These are phyloP conservation scores for Hyaena hyaena DNA, from an alignment of 2,113 vertebrate genomes.

Conservation along the genomic window DNA sequence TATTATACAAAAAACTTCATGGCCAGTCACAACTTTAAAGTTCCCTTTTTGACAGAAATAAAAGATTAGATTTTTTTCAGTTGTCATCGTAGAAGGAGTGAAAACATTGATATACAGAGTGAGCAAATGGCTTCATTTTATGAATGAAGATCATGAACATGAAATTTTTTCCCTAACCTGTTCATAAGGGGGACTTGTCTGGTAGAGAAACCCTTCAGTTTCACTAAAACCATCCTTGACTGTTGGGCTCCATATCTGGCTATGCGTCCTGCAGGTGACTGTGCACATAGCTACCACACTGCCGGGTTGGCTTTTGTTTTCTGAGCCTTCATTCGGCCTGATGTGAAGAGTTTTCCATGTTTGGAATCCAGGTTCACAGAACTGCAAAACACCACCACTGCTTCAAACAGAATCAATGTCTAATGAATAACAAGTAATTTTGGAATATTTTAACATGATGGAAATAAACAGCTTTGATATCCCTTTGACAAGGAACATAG, in stretches of 20 bases:
- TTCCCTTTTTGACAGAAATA: background rate
- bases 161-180: background rate
- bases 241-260: background rate
- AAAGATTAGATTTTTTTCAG: background rate
- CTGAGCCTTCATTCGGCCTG: background rate
- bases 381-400: conserved; percentile 3
- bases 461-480: conserved; percentile 38
- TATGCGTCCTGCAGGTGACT: background rate
- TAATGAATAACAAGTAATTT: conserved; percentile 28
- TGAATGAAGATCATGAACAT: background rate
- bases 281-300: background rate
- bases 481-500: conserved; percentile 15
- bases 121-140: conserved; percentile 49
- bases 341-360: background rate
- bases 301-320: background rate
- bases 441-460: conserved; percentile 3
- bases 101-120: background rate
- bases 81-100: background rate
- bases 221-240: background rate
- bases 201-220: background rate
- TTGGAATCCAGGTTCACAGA: conserved; percentile 15
- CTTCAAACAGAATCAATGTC: conserved; percentile 32
- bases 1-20: background rate
- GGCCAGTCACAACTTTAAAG: conserved; percentile 19
- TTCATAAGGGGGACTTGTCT: background rate